Conservation (phyloP, 1,140 invertebrate species). For the Saccostrea glomerata region DNA sequence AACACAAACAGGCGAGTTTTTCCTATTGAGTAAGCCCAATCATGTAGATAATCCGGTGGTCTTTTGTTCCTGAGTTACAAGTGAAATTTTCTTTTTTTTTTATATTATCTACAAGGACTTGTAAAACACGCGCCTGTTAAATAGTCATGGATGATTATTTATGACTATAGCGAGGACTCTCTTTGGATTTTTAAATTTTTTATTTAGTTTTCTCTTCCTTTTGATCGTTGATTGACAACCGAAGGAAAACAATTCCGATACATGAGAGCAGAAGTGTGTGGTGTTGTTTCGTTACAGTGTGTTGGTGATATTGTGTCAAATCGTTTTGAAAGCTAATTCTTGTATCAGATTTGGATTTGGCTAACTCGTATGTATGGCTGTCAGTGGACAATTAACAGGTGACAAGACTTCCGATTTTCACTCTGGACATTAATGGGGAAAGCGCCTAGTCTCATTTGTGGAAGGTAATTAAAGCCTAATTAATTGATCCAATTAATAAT, state of each 20-base stretch:
- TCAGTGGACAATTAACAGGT: neutral
- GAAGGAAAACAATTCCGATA: conserved; percentile 14
- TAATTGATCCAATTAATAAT: neutral
- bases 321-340: neutral
- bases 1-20: neutral
- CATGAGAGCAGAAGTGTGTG: neutral
- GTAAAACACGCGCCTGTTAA: neutral
- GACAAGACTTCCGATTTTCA: neutral
- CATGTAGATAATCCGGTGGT: conserved; percentile 11
- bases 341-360: neutral
- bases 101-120: neutral
- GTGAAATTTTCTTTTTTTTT: conserved; percentile 12
- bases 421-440: conserved; percentile 59
- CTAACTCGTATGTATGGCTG: neutral
- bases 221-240: conserved; percentile 37
- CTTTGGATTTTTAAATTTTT: neutral
- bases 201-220: conserved; percentile 20
- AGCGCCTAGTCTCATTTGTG: conserved; percentile 64
- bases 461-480: conserved; percentile 53
- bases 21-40: neutral
- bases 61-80: conserved; percentile 20
- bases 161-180: neutral
- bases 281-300: neutral
- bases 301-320: neutral
- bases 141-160: conserved; percentile 37